Base-by-base conservation (phyloP, 2,113 vertebrate species). In the Mastomys coucha region DNA sequence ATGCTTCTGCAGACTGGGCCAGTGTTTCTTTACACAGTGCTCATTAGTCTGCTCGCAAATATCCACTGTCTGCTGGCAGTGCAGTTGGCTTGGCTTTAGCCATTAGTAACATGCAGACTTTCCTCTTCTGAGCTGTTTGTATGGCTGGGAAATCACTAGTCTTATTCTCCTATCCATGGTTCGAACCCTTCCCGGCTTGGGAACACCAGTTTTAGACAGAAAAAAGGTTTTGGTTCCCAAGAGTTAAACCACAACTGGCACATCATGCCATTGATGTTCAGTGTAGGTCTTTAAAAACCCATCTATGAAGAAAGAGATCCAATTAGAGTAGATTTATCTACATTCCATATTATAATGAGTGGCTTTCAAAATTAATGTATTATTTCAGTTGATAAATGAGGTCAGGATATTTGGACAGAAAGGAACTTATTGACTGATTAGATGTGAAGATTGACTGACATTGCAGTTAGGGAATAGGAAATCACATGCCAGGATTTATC, bases 321-420 rank as follows among this genome's bases (percentile, higher is more conserved):
- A 82, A 58, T 45, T 82, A 72, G 36, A 86, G 24, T 88, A 63
- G 51, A 93, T 24, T 77, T 51, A 45, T 58, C 19, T 86, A n/a
- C 36, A 63, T 84, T 82, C 17, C 12, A 70, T 53, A 84, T 84
- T 76, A 75, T 82, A 20, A 76, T 93, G 60, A 39, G 28, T 49
- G n/a, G 20, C 45, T 20, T 88, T n/a, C 78, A 75, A 49, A 42
- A 81, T 51, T 73, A 78, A 56, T 28, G 22, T 73, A 72, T 89
- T 58, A 93, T 76, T 77, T 87, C 58, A 91, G 53, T n/a, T 81
- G 51, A 93, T 91, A 90, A 93, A 82, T 76, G 69, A 95, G 51
- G 26, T 93, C 89, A 65, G 51, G 51, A 53, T 77, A 31, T 91
- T 76, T 69, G 36, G 51, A 33, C 19, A 63, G 53, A 93, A 84